These are phyloP conservation scores for Avahi laniger DNA, from an alignment of 2,797 vertebrate species.

Conservation along the genomic window DNA sequence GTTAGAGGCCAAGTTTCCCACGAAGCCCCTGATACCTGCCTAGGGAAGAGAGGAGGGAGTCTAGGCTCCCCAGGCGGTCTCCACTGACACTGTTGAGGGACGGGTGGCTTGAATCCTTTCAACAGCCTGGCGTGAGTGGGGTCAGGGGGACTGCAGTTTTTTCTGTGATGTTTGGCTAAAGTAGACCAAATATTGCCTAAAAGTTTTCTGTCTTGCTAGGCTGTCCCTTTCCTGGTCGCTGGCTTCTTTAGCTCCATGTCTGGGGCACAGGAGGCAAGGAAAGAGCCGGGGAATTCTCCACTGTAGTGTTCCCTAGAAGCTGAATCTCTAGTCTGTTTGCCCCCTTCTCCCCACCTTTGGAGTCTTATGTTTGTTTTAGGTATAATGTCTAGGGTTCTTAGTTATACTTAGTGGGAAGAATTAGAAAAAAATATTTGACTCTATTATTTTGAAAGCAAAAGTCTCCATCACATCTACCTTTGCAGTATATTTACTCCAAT, in stretches of 20 bases:
- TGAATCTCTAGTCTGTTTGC: background rate
- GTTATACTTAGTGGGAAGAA: background rate
- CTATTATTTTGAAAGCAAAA: background rate
- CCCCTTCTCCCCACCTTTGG: background rate
- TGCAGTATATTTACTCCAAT: background rate
- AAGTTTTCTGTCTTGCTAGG: background rate
- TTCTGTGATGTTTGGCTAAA: background rate
- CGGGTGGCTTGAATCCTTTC: background rate
- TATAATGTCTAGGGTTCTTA: background rate
- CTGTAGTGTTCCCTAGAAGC: background rate
- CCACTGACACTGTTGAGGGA: background rate
- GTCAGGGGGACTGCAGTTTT: no score
- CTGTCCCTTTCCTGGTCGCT: background rate
- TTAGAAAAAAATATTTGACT: background rate
- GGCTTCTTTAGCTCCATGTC: background rate
- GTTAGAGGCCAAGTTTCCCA: background rate
- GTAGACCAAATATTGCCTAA: background rate
- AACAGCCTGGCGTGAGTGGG: background rate
- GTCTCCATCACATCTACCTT: background rate
- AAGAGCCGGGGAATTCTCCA: background rate
- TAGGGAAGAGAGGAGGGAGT: background rate
- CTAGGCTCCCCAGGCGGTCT: background rate
- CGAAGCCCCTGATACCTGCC: background rate
- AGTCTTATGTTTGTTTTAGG: background rate
- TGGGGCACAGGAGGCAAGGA: background rate